Conservation (phyloP, 2,113 vertebrate species). For the Clinocottus analis region DNA sequence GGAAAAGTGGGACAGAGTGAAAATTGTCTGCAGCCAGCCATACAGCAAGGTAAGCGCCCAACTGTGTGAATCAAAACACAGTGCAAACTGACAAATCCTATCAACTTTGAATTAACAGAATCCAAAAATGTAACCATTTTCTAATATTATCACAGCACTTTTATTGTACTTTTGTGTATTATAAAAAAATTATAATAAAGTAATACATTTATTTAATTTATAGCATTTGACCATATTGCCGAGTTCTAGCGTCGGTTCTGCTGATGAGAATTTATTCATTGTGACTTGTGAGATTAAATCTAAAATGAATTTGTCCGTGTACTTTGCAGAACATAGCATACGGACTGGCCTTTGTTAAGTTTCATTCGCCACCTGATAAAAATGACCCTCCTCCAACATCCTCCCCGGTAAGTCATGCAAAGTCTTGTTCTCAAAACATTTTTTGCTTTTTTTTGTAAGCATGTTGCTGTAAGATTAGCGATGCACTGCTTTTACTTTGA, state of each 20-base stretch:
- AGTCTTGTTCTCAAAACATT: not conserved
- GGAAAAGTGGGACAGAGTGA: slow-evolving; percentile 92
- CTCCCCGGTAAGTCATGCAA: slow-evolving; percentile 81
- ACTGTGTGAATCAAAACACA: not conserved
- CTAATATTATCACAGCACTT: not conserved
- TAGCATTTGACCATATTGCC: not conserved
- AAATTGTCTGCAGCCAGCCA: slow-evolving; percentile 91
- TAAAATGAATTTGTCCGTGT: slow-evolving; percentile 18
- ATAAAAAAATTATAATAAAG: not conserved
- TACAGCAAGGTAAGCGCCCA: slow-evolving; percentile 86
- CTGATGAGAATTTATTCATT: not conserved
- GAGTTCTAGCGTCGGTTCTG: not conserved
- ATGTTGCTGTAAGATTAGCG: not conserved
- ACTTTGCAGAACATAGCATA: slow-evolving; percentile 85
- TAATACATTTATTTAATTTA: not conserved
- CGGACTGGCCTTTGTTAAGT: slow-evolving; percentile 89
- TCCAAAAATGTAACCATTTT: not conserved
- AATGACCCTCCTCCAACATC: slow-evolving; percentile 72
- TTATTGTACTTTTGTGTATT: too few species aligned
- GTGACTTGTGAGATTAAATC: not conserved
- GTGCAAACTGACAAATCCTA: not conserved
- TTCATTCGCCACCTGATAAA: slow-evolving; percentile 89
- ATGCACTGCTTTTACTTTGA: not conserved
- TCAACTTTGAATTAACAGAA: not conserved
- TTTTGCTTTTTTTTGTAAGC: not conserved